Conservation (phyloP, 2,113 vertebrate genomes). For the Glaucidium brasilianum region DNA sequence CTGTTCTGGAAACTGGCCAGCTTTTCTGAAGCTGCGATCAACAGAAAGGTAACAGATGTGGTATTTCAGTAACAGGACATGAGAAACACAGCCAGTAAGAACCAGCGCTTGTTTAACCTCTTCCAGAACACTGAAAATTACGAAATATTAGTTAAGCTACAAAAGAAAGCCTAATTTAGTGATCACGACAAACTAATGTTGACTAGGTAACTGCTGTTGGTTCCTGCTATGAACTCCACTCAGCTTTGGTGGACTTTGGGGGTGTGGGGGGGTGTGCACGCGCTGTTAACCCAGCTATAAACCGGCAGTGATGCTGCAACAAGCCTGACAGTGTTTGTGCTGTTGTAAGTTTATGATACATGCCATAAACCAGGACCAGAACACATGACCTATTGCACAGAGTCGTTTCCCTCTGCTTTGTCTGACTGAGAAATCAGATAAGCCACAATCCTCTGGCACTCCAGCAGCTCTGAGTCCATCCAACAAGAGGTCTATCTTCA, state of each 20-base stretch:
- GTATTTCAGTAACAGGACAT: not conserved
- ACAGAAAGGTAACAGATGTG: not conserved
- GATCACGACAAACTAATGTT: not conserved
- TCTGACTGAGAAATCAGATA: not conserved
- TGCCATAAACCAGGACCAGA: not conserved
- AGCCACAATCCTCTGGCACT: not conserved
- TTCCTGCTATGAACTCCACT: not conserved
- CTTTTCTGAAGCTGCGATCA: not conserved
- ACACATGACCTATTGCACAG: not conserved
- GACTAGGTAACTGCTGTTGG: not conserved
- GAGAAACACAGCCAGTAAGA: not conserved
- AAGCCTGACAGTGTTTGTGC: not conserved
- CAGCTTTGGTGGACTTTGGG: not conserved
- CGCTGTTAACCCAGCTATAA: not conserved
- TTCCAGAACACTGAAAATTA: not conserved
- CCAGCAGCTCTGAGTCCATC: not conserved
- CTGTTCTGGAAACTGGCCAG: not conserved
- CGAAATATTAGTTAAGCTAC: not conserved
- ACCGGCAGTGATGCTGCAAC: not conserved
- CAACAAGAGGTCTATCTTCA: accelerated
- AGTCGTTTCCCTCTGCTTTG: not conserved
- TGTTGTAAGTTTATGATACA: not conserved
- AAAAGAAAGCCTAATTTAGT: not conserved
- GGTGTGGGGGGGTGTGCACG: not conserved
- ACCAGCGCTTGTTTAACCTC: not conserved